These are phyloP conservation scores for Baryphthengus martii DNA, from an alignment of 2,113 vertebrate species.

Conservation along the genomic window DNA sequence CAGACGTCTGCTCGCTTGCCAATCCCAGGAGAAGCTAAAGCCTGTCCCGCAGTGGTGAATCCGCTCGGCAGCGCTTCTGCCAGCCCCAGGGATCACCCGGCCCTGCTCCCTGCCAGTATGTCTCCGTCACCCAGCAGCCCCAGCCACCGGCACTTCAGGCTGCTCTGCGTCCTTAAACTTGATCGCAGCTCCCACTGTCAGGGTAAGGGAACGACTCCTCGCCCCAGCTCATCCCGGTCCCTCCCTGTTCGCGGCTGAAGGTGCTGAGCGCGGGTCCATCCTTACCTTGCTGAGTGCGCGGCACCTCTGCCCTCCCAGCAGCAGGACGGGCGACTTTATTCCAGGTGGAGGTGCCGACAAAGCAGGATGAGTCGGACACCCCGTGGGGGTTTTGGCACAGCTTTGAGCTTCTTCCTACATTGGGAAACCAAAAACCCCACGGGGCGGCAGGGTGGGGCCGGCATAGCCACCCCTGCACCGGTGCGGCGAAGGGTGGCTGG, in stretches of 20 bases:
- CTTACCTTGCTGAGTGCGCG: not conserved
- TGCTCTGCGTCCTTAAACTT: not conserved
- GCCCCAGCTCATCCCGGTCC: not conserved
- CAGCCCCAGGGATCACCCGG: not conserved
- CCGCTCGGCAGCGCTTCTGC: rapidly evolving
- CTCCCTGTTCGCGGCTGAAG: rapidly evolving
- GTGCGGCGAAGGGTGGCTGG: rapidly evolving
- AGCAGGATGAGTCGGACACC: slow-evolving; percentile 60
- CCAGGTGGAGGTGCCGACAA: not conserved
- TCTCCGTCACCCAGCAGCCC: not conserved
- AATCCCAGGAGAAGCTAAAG: not conserved
- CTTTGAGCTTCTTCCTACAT: slow-evolving; percentile 7
- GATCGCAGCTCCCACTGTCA: not conserved
- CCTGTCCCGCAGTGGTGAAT: rapidly evolving
- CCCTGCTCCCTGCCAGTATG: rapidly evolving
- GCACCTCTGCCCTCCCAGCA: not conserved
- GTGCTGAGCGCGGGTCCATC: not conserved
- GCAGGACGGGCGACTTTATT: slow-evolving; percentile 22
- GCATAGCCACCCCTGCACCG: not conserved
- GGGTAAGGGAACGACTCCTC: not conserved
- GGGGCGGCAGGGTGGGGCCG: not conserved
- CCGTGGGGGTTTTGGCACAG: slow-evolving; percentile 8
- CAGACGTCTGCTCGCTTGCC: rapidly evolving
- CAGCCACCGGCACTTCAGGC: not conserved
- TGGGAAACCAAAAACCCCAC: slow-evolving; percentile 42